Percentiles rank a stretch among this genome's conserved stretches.
Evolutionary conservation across 2,113 vertebrate species (phyloP).

Genomic region (Indri indri): DNA sequence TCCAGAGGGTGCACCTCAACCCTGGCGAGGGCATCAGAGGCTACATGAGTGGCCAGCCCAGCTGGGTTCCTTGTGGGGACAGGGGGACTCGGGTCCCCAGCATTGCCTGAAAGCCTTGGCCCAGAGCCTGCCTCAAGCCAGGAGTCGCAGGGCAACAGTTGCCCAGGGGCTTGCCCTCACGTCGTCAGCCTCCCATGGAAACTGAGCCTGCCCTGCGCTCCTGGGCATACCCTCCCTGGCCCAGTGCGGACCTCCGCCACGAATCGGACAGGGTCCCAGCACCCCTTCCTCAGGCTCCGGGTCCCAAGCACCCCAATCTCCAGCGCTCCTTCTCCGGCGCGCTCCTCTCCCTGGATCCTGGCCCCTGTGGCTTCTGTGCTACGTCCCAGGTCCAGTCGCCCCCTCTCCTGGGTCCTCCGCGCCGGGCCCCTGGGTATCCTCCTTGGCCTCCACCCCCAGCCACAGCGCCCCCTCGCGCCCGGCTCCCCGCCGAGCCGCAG

Average conservation of each 20-base stretch:
- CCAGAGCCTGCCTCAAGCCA: background rate
- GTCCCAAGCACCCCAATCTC: background rate
- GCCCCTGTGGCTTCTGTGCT: background rate
- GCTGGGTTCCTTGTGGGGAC: background rate
- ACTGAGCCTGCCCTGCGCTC: background rate
- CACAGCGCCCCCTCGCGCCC: constrained; percentile 56
- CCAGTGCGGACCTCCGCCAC: background rate
- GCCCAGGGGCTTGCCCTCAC: background rate
- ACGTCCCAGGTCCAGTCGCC: background rate
- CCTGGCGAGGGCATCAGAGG: background rate
- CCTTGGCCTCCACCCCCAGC: background rate
- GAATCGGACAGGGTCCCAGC: background rate
- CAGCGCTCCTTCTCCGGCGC: background rate
- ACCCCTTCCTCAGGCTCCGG: background rate
- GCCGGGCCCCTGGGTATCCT: no score
- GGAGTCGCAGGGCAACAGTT: background rate
- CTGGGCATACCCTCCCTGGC: background rate
- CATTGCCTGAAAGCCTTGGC: background rate
- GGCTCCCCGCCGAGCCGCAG: background rate
- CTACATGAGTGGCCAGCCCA: background rate
- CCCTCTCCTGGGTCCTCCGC: background rate
- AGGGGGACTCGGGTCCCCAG: background rate
- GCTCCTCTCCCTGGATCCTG: background rate
- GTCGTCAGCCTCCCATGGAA: background rate
- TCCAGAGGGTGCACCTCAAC: background rate